A percentile compares a stretch with the other conserved stretches of the same genome.
Conservation (phyloP, 2,797 vertebrate species). For the Vespertilio murinus region DNA sequence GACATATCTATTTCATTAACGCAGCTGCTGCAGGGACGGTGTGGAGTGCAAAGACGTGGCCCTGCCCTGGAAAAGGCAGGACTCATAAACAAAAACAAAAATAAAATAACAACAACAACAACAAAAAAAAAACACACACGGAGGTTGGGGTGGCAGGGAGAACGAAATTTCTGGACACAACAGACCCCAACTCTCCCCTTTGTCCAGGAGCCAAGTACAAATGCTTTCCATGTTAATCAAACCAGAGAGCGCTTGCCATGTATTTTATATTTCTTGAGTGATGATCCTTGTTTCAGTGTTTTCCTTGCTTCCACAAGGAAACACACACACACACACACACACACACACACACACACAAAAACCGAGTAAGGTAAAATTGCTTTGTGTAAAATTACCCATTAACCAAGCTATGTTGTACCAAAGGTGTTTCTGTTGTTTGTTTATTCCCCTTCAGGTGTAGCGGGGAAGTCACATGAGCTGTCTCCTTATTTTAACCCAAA, state of each 20-base stretch:
- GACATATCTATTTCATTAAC: slow-evolving; percentile 88
- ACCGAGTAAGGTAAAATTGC: background rate
- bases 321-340: too few species aligned
- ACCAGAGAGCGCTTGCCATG: background rate
- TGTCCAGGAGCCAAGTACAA: slow-evolving; percentile 52
- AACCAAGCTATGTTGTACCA: background rate
- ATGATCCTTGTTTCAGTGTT: background rate
- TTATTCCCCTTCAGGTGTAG: background rate
- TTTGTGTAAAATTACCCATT: slow-evolving; percentile 26
- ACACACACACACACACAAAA: too few species aligned
- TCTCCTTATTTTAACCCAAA: slow-evolving; percentile 11
- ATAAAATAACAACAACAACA: too few species aligned
- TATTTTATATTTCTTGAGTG: background rate
- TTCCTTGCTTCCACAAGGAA: background rate
- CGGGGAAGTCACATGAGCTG: background rate
- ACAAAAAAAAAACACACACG: too few species aligned
- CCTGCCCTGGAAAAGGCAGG: slow-evolving; percentile 64
- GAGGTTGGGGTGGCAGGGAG: background rate
- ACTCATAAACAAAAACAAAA: too few species aligned
- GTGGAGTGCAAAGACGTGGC: slow-evolving; percentile 65
- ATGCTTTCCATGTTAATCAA: slow-evolving; percentile 39
- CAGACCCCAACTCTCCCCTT: slow-evolving; percentile 58
- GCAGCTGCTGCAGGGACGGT: slow-evolving; percentile 79
- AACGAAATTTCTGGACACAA: slow-evolving; percentile 67
- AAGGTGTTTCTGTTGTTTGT: background rate